A percentile compares a stretch with the other conserved stretches of the same genome.
Conservation (phyloP, 2,888 invertebrate genomes). For the Eristalis intricaria region DNA sequence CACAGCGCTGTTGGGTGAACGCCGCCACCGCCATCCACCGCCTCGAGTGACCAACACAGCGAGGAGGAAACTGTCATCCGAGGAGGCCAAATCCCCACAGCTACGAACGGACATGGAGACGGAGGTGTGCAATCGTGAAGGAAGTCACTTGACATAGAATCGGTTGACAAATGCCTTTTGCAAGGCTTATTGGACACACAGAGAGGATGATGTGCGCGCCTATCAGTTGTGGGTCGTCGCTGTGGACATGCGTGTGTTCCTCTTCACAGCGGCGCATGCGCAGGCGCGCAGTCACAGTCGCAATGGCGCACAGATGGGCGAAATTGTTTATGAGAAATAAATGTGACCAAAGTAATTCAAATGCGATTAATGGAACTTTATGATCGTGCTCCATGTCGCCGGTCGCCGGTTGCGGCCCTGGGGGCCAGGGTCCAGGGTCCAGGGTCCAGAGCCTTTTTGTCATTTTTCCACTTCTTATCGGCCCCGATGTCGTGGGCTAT, state of each 20-base stretch:
- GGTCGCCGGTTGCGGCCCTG: background rate
- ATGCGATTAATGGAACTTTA: slow-evolving; percentile 80
- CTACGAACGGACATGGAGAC: slow-evolving; percentile 10
- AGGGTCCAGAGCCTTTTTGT: slow-evolving; percentile 66
- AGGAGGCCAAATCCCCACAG: slow-evolving; percentile 25
- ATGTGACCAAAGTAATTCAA: slow-evolving; percentile 78
- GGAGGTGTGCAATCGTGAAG: slow-evolving; percentile 37
- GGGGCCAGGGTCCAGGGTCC: slow-evolving; percentile 53
- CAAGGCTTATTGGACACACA: slow-evolving; percentile 61
- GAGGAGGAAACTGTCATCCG: slow-evolving; percentile 59
- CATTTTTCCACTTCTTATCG: slow-evolving; percentile 71
- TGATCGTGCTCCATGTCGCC: slow-evolving; percentile 55
- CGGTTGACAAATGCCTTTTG: slow-evolving; percentile 70
- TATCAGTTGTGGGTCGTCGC: slow-evolving; percentile 44
- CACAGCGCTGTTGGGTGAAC: background rate
- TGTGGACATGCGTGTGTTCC: slow-evolving; percentile 40
- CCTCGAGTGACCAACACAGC: slow-evolving; percentile 44
- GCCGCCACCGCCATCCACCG: background rate
- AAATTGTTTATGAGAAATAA: slow-evolving; percentile 70
- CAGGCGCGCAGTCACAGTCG: too few relatives aligned
- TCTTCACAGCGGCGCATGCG: background rate
- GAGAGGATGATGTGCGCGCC: slow-evolving; percentile 45
- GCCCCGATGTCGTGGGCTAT: slow-evolving; percentile 61
- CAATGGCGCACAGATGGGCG: slow-evolving; percentile 30
- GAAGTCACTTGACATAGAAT: slow-evolving; percentile 70